Base-by-base conservation (phyloP, 2,888 invertebrate species). In the Sussaba pulchella region DNA sequence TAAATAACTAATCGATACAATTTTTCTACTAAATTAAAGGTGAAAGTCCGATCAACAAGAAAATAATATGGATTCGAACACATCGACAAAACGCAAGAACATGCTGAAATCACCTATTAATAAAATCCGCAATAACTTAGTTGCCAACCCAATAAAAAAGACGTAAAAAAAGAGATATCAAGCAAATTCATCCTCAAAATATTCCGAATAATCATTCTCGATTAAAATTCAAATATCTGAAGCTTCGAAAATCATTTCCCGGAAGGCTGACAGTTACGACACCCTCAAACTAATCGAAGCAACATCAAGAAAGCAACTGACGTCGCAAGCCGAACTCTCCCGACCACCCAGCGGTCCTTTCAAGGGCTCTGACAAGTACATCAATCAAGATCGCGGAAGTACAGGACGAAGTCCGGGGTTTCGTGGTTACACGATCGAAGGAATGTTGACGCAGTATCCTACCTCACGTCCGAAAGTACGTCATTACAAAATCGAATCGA, bases 401-500 rank as follows among this genome's bases (percentile, higher is more conserved):
- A 47, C 45, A 4, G 75, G 57, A 71, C 61, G 71, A 2, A 81
- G 81, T 45, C 66, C 74, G 0, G 54, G 36, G 50, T 59, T 78
- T 54, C 74, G 81, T 17, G 71, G 75, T 24, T 63, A 63, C 26
- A 69, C 71, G 47, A 74, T 78, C 50, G 67, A 75, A 6, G 78
- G 71, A 70, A 73, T 81, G 69, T 14, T 75, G 45, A 21, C 63
- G 4, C 72, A 81, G 21, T 41, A 72, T 73, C 47, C 71, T 4
- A 2, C 14, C 8, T n/a, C 31, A 6, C 54, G 41, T 19, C 1
- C 52, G 12, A 36, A 6, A 57, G 74, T 73, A 47, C 64, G 21
- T 6, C 4, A 2, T n/a, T n/a, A n/a, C n/a, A n/a, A 39, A 26
- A 14, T 39, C 24, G 4, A 57, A 73, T 0, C 31, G 31, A 31